These are phyloP conservation scores for Vombatus ursinus DNA, from an alignment of 2,113 vertebrate genomes.

Conservation along the genomic window DNA sequence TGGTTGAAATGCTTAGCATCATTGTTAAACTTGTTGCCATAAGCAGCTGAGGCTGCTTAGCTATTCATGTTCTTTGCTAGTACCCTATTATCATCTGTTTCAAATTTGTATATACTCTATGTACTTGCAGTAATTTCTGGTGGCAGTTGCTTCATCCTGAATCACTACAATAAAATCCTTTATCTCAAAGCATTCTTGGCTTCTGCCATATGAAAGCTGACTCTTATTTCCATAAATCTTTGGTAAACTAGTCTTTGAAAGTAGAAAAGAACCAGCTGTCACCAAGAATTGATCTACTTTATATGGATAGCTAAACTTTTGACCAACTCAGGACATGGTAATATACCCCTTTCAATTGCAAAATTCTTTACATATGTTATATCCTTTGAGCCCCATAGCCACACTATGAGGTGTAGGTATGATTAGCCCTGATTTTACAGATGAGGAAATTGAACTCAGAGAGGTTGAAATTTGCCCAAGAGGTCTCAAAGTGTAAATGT, in stretches of 20 bases:
- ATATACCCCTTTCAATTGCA: not conserved
- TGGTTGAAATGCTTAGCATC: not conserved
- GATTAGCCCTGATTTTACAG: not conserved
- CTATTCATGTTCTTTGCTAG: conserved; percentile 12
- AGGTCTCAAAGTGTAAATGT: not conserved
- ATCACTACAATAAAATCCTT: not conserved
- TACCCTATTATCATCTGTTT: not conserved
- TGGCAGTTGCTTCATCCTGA: not conserved
- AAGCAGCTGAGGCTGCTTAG: not conserved
- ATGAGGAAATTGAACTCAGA: not conserved
- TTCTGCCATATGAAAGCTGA: not conserved
- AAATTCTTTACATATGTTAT: not conserved
- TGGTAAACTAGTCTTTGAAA: not conserved
- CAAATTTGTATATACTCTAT: not conserved
- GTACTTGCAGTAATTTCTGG: not conserved
- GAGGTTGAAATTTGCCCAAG: not conserved
- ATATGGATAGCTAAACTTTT: not conserved
- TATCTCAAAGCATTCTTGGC: not conserved
- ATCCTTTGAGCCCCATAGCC: not conserved
- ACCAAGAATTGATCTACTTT: not conserved
- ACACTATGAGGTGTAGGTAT: not conserved
- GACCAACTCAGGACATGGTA: not conserved
- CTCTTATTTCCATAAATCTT: not conserved
- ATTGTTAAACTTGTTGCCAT: not conserved
- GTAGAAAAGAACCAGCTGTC: not conserved